Percentiles rank a stretch among this genome's conserved stretches.
phyloP scores from a whole-genome alignment of 1,140 invertebrate species.

The Eciton burchellii region DNA sequence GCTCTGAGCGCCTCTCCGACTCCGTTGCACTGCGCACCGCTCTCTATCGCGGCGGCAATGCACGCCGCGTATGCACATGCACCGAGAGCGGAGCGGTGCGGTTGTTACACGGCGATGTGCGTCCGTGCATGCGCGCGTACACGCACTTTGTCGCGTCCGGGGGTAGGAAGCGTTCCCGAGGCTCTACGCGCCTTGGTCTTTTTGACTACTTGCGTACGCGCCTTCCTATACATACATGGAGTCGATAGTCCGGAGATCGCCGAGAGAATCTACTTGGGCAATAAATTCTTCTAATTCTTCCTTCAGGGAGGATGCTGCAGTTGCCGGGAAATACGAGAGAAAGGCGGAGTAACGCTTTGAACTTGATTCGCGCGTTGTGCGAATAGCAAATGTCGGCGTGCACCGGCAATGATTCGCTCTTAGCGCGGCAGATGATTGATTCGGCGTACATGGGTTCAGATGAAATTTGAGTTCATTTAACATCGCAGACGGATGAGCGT shows the following conservation, averaged over 20 bases:
- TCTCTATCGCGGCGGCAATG: conserved; percentile 58
- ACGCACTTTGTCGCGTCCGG: conserved; percentile 52
- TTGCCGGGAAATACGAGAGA: not conserved
- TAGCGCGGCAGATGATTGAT: conserved; percentile 7
- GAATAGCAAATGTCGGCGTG: conserved; percentile 4
- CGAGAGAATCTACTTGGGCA: not conserved
- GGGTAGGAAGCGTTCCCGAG: conserved; percentile 39
- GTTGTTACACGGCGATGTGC: conserved; percentile 45
- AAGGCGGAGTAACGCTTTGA: not conserved
- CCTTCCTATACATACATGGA: not conserved
- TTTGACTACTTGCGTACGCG: not conserved
- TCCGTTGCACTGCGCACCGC: conserved; percentile 71
- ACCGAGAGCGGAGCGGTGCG: conserved; percentile 39
- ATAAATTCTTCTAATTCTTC: conserved; percentile 18
- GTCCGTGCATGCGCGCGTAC: conserved; percentile 57
- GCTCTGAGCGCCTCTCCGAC: conserved; percentile 78
- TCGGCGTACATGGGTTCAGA: conserved; percentile 12
- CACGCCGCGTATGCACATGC: conserved; percentile 68
- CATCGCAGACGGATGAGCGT: conserved; percentile 22
- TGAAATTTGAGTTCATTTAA: conserved; percentile 53
- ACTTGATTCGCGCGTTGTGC: not conserved
- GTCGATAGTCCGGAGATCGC: not conserved
- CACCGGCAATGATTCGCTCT: not conserved
- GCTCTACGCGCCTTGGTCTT: not conserved
- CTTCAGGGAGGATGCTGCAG: not conserved